Percentiles rank a stretch among this genome's conserved stretches.
Conservation (phyloP, 1,140 invertebrate species). For the Drosophila pseudoananassae region DNA sequence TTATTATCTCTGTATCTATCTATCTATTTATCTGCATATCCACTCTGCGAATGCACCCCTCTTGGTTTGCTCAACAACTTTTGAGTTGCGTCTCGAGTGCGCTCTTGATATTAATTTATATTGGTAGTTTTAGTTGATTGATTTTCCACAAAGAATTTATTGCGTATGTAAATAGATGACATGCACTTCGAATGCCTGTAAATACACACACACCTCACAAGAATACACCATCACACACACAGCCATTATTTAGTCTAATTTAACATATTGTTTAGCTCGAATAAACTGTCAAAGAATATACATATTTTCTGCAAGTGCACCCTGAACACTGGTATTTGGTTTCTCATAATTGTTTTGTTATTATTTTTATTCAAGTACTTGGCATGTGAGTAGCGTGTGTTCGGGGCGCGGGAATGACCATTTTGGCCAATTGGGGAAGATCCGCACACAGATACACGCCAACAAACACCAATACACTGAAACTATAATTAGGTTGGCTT, state of each 20-base stretch:
- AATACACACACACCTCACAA: constrained; percentile 17
- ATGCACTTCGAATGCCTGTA: constrained; percentile 30
- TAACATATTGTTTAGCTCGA: constrained; percentile 30
- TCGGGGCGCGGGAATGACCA: neutral
- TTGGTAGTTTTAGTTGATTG: constrained; percentile 64
- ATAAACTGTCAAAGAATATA: constrained; percentile 51
- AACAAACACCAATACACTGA: neutral
- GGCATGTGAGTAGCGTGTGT: neutral
- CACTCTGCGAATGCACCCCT: constrained; percentile 45
- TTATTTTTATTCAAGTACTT: constrained; percentile 1
- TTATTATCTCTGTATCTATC: constrained; percentile 17
- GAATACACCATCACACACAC: constrained; percentile 8
- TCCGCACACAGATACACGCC: neutral
- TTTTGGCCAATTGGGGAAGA: neutral
- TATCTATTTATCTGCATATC: constrained; percentile 3
- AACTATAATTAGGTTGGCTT: constrained; percentile 33
- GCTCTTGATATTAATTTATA: constrained; percentile 61
- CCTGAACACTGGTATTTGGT: neutral
- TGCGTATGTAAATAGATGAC: constrained; percentile 37
- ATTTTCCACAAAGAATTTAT: constrained; percentile 56
- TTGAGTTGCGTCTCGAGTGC: constrained; percentile 42
- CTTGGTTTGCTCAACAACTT: constrained; percentile 42
- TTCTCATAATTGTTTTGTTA: neutral
- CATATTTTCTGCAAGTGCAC: neutral
- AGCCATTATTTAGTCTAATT: constrained; percentile 51